Evolutionary conservation across 2,888 invertebrate genomes (phyloP).

Genomic region (Micoletzkya japonica): DNA sequence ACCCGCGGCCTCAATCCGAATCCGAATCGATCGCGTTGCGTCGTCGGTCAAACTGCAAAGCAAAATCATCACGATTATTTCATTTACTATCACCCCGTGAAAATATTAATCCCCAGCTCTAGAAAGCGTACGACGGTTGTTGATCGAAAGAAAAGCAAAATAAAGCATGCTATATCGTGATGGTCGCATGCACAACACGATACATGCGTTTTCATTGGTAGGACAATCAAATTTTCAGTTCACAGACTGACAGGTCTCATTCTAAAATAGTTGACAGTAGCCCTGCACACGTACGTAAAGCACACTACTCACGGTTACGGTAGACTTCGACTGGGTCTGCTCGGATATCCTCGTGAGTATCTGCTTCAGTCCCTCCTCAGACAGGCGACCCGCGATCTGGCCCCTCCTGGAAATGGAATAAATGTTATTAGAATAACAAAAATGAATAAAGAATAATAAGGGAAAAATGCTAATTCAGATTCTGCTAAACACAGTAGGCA

Average conservation of each 20-base stretch:
- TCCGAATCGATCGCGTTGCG: conserved; percentile 61
- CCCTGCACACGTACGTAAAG: not conserved
- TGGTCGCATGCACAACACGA: too few species aligned
- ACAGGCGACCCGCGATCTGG: conserved; percentile 58
- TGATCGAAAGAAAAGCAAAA: too few species aligned
- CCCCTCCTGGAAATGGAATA: conserved; percentile 50
- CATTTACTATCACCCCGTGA: not conserved
- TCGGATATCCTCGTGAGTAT: conserved; percentile 57
- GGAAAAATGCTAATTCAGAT: not conserved
- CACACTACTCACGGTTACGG: conserved; percentile 52
- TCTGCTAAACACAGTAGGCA: too few species aligned
- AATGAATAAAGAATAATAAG: not conserved
- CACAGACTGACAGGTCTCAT: too few species aligned
- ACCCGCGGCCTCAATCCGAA: conserved; percentile 64
- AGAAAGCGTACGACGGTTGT: too few species aligned
- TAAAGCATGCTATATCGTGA: too few species aligned
- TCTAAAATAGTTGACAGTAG: not conserved
- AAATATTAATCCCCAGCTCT: too few species aligned
- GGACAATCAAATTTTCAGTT: too few species aligned
- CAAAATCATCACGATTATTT: not conserved
- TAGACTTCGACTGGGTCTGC: conserved; percentile 50
- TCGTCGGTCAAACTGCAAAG: conserved; percentile 58
- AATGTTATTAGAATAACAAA: too few species aligned
- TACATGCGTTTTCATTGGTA: too few species aligned
- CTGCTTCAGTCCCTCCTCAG: conserved; percentile 53